Conservation (phyloP, 2,888 invertebrate species). For the Heliconius ismenius region DNA sequence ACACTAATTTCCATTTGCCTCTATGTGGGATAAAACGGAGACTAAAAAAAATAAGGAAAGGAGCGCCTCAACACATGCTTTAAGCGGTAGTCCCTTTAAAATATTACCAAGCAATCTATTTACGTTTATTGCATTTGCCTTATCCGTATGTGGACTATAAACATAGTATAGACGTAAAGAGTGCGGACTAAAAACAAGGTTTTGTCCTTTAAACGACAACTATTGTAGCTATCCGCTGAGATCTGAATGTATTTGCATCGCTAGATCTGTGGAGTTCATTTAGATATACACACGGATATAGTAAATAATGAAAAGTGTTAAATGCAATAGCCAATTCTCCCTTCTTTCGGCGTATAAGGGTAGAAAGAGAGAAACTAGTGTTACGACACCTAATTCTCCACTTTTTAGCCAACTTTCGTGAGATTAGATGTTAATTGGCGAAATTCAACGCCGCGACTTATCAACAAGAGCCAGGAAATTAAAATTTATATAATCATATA, state of each 20-base stretch:
- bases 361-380: too few species aligned
- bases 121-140: constrained; percentile 26
- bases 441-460: too few species aligned
- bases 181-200: constrained; percentile 77
- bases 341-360: too few species aligned
- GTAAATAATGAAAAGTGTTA: not conserved
- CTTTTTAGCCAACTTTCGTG: too few species aligned
- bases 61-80: not conserved
- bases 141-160: constrained; percentile 41
- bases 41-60: not conserved
- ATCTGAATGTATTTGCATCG: constrained; percentile 70
- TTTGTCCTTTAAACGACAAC: constrained; percentile 78
- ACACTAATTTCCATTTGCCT: not conserved
- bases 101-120: constrained; percentile 10
- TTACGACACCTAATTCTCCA: too few species aligned
- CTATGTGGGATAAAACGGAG: not conserved
- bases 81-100: not conserved
- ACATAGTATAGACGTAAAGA: constrained; percentile 57
- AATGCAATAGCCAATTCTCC: not conserved
- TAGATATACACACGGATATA: constrained; percentile 34
- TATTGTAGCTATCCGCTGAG: constrained; percentile 68
- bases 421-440: too few species aligned
- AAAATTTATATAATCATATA: too few species aligned
- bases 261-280: constrained; percentile 46
- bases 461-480: too few species aligned